Conservation (phyloP, 2,888 invertebrate genomes). For the Cephonodes hylas region DNA sequence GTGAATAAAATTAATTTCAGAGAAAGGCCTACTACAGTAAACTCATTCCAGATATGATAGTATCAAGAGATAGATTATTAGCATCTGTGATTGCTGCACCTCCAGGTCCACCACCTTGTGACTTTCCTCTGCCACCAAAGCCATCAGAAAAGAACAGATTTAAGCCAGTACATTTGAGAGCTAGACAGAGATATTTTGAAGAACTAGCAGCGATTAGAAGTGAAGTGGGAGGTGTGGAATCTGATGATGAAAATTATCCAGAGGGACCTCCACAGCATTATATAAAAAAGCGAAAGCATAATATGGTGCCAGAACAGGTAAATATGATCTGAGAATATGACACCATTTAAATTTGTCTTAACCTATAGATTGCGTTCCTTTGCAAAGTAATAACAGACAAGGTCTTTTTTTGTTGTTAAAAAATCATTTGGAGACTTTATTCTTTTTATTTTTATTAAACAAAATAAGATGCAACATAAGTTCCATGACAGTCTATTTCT, state of each 20-base stretch:
- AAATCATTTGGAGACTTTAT: too few relatives aligned
- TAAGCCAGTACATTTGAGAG: constrained; percentile 78
- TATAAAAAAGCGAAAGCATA: constrained; percentile 80
- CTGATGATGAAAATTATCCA: constrained; percentile 90
- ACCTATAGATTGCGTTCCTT: neutral
- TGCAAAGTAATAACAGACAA: too few relatives aligned
- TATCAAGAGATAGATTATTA: constrained; percentile 87
- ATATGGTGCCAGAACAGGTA: constrained; percentile 23
- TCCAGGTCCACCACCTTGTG: constrained; percentile 78
- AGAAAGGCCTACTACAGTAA: constrained; percentile 76
- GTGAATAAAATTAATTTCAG: constrained; percentile 52
- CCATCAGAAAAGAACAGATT: constrained; percentile 63
- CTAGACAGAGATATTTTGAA: constrained; percentile 82
- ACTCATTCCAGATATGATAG: constrained; percentile 86
- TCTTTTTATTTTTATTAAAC: too few relatives aligned
- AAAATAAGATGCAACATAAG: too few relatives aligned
- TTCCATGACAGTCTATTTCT: too few relatives aligned
- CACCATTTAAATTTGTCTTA: neutral
- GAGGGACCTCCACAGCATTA: constrained; percentile 84
- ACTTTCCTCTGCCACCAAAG: constrained; percentile 62
- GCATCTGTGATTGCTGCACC: constrained; percentile 84
- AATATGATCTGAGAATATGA: constrained; percentile 8
- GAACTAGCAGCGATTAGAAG: constrained; percentile 85
- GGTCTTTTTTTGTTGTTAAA: too few relatives aligned
- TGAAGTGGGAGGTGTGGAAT: constrained; percentile 86